Conservation (phyloP, 2,113 vertebrate species). For the Solea senegalensis region DNA sequence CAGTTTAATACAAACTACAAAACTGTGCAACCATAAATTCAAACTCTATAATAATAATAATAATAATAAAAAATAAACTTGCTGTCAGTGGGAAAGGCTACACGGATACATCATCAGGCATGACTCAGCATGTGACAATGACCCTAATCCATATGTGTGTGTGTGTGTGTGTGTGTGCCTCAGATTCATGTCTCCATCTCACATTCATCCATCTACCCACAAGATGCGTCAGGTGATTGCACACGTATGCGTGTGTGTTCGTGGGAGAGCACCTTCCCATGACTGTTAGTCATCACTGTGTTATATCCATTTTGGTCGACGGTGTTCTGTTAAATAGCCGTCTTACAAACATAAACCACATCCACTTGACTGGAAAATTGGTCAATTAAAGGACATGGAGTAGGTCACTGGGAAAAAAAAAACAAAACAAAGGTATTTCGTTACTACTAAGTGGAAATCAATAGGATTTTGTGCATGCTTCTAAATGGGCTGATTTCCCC, state of each 20-base stretch:
- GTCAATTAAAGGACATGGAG: conserved; percentile 13
- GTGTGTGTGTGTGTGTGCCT: not conserved
- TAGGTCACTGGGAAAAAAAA: conserved; percentile 3
- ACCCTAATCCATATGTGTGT: not conserved
- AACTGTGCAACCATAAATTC: conserved; percentile 21
- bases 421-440: not conserved
- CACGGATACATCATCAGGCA: not conserved
- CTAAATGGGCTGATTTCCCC: conserved; percentile 8
- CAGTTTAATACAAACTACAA: conserved; percentile 29
- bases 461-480: conserved; percentile 21
- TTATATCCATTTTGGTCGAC: not conserved
- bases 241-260: not conserved
- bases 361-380: conserved; percentile 22
- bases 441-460: conserved; percentile 27
- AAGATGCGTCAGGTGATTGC: not conserved
- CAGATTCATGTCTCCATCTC: not conserved
- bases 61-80: not conserved
- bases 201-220: too few species aligned
- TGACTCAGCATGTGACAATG: not conserved
- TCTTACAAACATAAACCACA: not conserved
- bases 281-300: not conserved
- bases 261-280: not conserved
- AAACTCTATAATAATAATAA: conserved; percentile 3
- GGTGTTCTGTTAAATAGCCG: not conserved
- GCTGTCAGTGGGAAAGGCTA: not conserved